Evolutionary conservation across 2,888 invertebrate species (phyloP).

Genomic region (Eubasilissa splendida): DNA sequence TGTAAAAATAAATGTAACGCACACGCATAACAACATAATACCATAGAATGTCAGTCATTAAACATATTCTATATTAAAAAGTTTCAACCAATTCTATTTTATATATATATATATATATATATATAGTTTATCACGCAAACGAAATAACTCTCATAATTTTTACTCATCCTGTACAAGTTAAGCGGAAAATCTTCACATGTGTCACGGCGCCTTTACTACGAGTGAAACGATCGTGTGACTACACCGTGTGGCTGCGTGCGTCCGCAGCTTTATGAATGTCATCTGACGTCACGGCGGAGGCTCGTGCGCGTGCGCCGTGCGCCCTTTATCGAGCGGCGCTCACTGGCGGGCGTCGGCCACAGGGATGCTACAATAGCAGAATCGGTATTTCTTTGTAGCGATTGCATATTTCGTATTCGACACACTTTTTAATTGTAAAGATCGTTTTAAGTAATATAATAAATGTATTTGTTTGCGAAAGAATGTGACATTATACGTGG

Average conservation of each 20-base stretch:
- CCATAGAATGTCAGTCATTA: no score
- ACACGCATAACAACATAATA: no score
- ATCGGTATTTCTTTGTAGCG: not conserved
- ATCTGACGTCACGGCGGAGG: conserved; percentile 59
- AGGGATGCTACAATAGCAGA: conserved; percentile 60
- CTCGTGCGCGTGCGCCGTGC: conserved; percentile 53
- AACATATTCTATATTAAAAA: no score
- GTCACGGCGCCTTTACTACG: conserved; percentile 36
- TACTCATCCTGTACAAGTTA: not conserved
- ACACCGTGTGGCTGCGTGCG: conserved; percentile 51
- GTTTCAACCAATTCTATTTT: not conserved
- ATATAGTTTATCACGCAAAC: not conserved
- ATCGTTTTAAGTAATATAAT: no score
- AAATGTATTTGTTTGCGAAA: no score
- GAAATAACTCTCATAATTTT: not conserved
- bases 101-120: not conserved
- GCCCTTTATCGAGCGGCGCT: conserved; percentile 59
- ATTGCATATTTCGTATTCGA: not conserved
- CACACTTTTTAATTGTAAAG: no score
- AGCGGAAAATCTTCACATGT: not conserved
- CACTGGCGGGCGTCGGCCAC: conserved; percentile 62
- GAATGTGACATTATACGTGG: no score
- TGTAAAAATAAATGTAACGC: no score
- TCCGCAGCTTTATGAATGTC: conserved; percentile 56
- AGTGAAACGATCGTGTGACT: conserved; percentile 34